Conservation (phyloP, 2,113 vertebrate genomes). For the Cichladusa arquata region DNA sequence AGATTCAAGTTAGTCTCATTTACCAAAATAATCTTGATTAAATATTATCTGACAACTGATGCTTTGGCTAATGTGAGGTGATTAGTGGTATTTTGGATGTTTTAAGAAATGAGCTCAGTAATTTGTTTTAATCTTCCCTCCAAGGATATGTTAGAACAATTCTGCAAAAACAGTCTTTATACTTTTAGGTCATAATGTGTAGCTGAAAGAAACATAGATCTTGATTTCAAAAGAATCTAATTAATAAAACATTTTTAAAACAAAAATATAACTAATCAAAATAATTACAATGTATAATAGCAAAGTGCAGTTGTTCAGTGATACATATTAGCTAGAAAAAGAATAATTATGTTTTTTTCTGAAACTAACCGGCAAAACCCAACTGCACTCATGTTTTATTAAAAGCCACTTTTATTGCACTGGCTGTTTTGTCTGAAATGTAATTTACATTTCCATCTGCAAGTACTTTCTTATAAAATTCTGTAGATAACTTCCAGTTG, state of each 20-base stretch:
- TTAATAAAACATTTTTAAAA: constrained; percentile 40
- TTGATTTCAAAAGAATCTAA: constrained; percentile 28
- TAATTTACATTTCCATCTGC: constrained; percentile 72
- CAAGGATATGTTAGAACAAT: not conserved
- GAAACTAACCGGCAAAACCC: constrained; percentile 68
- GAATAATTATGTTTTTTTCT: constrained; percentile 65
- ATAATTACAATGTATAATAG: constrained; percentile 16
- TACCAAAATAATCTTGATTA: not conserved
- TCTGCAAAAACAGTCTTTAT: not conserved
- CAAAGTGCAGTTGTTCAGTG: constrained; percentile 17
- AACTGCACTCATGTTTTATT: constrained; percentile 73
- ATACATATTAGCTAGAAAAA: constrained; percentile 61
- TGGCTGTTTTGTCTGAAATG: constrained; percentile 67
- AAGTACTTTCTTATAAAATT: constrained; percentile 75
- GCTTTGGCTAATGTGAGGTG: not conserved
- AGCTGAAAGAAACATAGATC: not conserved
- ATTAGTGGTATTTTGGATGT: not conserved
- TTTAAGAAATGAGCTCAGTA: not conserved
- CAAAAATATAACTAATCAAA: constrained; percentile 14
- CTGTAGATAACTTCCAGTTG: constrained; percentile 73
- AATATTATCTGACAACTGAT: not conserved
- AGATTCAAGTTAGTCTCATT: not conserved
- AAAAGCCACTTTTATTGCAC: constrained; percentile 72
- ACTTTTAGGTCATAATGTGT: not conserved
- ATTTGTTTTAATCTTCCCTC: not conserved